Evolutionary conservation across 2,797 vertebrate species (phyloP).

Genomic region (Karalla daura): DNA sequence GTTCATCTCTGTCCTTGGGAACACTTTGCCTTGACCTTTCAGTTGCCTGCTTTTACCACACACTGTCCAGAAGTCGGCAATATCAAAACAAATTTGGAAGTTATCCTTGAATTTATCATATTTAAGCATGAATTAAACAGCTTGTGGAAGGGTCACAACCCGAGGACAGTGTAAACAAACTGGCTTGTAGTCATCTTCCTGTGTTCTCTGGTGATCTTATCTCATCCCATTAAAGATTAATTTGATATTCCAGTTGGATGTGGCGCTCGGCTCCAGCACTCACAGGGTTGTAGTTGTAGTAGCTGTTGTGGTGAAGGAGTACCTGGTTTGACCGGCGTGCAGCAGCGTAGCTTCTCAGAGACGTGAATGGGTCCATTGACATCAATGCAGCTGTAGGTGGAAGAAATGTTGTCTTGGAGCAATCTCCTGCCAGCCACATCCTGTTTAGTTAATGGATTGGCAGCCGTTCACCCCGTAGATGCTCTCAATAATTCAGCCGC

Average conservation of each 20-base stretch:
- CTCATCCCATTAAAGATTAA: neutral
- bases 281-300: no score
- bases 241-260: neutral
- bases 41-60: no score
- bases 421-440: slow-evolving; percentile 22
- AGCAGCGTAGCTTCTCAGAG: neutral
- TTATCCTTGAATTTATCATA: no score
- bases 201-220: neutral
- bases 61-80: no score
- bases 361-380: neutral
- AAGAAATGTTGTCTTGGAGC: slow-evolving; percentile 16
- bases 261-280: neutral
- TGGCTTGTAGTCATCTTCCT: neutral
- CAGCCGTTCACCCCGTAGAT: slow-evolving; percentile 34
- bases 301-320: neutral
- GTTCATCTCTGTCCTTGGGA: no score
- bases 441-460: slow-evolving; percentile 50
- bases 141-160: neutral
- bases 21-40: no score
- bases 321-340: no score
- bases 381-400: slow-evolving; percentile 14
- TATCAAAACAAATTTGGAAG: no score
- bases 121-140: neutral
- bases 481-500: slow-evolving; percentile 55
- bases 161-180: neutral